Evolutionary conservation across 2,113 vertebrate species (phyloP).

Genomic region (Oryzias woworae): DNA sequence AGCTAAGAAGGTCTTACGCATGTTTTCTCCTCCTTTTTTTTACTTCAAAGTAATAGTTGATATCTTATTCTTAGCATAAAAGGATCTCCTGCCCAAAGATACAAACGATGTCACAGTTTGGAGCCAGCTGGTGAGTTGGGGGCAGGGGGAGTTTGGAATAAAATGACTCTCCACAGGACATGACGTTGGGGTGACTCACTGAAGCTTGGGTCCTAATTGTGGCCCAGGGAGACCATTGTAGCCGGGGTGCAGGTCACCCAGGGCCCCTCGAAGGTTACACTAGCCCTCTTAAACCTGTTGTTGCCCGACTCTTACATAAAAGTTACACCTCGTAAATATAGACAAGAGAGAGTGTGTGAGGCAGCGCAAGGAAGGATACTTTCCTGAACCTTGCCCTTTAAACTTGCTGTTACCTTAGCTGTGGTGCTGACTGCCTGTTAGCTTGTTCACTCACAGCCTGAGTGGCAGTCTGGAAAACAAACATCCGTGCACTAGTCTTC

Average conservation of each 20-base stretch:
- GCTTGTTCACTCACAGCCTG: constrained; percentile 31
- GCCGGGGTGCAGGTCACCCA: constrained; percentile 62
- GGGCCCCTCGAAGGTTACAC: constrained; percentile 71
- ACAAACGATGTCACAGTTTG: constrained; percentile 16
- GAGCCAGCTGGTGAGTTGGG: constrained; percentile 11
- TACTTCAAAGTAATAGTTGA: neutral
- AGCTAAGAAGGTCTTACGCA: constrained; percentile 6
- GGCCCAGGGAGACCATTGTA: constrained; percentile 65
- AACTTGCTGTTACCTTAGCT: constrained; percentile 62
- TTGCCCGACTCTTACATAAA: constrained; percentile 78
- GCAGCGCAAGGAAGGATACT: constrained; percentile 67
- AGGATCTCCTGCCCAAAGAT: constrained; percentile 14
- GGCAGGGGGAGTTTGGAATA: neutral
- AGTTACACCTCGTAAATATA: constrained; percentile 82
- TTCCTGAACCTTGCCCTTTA: constrained; percentile 71
- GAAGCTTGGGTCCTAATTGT: constrained; percentile 69
- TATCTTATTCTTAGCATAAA: constrained; percentile 18
- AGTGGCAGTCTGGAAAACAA: constrained; percentile 16
- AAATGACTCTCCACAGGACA: constrained; percentile 28
- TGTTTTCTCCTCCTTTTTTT: constrained; percentile 5
- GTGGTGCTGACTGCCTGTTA: constrained; percentile 39
- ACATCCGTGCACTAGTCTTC: constrained; percentile 13
- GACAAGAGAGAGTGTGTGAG: constrained; percentile 57
- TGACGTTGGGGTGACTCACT: constrained; percentile 65
- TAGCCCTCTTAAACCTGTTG: constrained; percentile 79